Conservation (phyloP, 2,797 vertebrate species). For the Mionectes olivaceus region DNA sequence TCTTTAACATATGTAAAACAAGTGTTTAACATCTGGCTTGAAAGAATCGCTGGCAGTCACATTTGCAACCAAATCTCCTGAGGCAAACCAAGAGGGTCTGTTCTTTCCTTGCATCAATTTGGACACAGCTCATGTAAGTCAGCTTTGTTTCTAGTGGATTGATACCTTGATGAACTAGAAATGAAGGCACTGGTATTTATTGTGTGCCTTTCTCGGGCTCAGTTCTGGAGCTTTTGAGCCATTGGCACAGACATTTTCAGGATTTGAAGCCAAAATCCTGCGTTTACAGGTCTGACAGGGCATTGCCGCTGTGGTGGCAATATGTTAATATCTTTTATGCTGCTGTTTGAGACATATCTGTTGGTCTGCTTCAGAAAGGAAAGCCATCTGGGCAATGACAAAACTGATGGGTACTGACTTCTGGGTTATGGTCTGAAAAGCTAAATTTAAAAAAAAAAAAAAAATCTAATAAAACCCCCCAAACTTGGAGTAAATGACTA, state of each 20-base stretch:
- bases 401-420: not conserved
- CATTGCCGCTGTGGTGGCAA: not conserved
- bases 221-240: not conserved
- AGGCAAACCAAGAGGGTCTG: not conserved
- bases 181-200: not conserved
- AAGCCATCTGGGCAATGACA: not conserved
- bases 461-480: not conserved
- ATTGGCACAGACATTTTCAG: not conserved
- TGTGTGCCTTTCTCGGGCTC: not conserved
- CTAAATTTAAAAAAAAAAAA: not conserved
- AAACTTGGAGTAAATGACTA: not conserved
- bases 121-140: not conserved
- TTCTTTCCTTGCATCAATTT: not conserved
- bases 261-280: not conserved
- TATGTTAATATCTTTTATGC: accelerated
- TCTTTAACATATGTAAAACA: not conserved
- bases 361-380: not conserved
- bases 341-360: accelerated
- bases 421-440: not conserved
- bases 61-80: not conserved
- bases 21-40: not conserved
- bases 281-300: not conserved
- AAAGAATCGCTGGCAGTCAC: not conserved
- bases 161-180: not conserved
- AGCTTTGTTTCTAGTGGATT: not conserved